Percentiles rank a stretch among this genome's conserved stretches.
phyloP scores from a whole-genome alignment of 2,888 invertebrate genomes.

The Microchrysa polita region DNA sequence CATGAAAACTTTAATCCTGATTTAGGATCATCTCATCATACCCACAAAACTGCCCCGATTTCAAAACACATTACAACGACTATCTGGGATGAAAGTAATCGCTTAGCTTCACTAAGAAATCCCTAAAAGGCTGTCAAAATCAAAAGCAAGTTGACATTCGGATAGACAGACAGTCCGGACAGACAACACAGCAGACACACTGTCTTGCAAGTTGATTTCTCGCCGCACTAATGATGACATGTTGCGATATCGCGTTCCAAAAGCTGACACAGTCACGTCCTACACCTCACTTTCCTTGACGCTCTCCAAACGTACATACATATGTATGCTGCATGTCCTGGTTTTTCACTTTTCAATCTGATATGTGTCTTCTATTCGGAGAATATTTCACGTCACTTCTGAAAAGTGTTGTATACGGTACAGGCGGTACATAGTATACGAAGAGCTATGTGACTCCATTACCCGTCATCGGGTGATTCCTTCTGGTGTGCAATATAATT shows the following conservation, averaged over 20 bases:
- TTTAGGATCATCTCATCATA: no score
- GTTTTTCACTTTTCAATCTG: constrained; percentile 12
- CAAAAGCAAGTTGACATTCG: not conserved
- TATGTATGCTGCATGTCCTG: not conserved
- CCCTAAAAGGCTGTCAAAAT: no score
- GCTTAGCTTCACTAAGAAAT: no score
- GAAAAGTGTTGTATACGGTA: no score
- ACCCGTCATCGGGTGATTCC: not conserved
- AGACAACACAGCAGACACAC: not conserved
- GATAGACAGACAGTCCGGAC: constrained; percentile 5
- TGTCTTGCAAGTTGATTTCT: not conserved
- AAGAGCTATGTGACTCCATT: constrained; percentile 20
- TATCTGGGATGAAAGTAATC: no score
- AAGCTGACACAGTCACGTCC: no score
- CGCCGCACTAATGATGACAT: no score
- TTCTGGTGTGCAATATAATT: constrained; percentile 13
- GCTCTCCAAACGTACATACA: not conserved
- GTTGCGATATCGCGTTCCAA: no score
- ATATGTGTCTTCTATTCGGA: constrained; percentile 25
- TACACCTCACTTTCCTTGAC: not conserved
- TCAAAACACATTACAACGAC: no score
- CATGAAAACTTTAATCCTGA: no score
- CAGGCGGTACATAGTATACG: no score
- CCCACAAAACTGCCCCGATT: no score
- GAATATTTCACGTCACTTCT: not conserved